These are phyloP conservation scores for Sphyrna mokarran DNA, from an alignment of 2,113 vertebrate species.

Conservation along the genomic window DNA sequence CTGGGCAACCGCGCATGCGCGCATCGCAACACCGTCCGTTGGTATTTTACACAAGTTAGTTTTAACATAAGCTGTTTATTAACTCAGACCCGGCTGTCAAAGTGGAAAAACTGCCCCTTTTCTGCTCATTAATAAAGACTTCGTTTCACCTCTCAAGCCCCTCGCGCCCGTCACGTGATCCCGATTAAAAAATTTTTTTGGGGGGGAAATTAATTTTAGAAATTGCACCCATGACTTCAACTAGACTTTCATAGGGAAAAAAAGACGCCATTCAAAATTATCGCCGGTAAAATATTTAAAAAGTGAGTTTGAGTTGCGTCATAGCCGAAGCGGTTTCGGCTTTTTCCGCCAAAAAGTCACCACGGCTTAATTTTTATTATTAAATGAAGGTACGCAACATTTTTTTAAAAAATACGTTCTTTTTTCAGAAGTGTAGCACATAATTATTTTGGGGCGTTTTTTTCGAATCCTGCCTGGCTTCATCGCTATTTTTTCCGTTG, in stretches of 20 bases:
- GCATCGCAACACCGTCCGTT: background rate
- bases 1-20: background rate
- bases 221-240: background rate
- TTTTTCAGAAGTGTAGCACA: background rate
- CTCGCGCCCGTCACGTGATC: background rate
- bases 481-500: background rate
- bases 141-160: background rate
- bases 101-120: too few species aligned
- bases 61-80: background rate
- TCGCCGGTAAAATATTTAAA: background rate
- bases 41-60: background rate
- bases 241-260: background rate
- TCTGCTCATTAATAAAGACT: background rate
- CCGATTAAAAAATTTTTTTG: too few species aligned
- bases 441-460: background rate
- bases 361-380: background rate
- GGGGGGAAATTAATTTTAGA: background rate
- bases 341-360: background rate
- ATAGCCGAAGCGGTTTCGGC: background rate
- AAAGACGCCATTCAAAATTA: background rate
- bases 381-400: background rate
- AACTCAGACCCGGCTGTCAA: fast-evolving
- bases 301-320: background rate
- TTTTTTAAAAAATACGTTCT: background rate
- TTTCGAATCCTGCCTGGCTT: background rate